Conservation (phyloP, 2,797 vertebrate genomes). For the Propithecus perrieri region DNA sequence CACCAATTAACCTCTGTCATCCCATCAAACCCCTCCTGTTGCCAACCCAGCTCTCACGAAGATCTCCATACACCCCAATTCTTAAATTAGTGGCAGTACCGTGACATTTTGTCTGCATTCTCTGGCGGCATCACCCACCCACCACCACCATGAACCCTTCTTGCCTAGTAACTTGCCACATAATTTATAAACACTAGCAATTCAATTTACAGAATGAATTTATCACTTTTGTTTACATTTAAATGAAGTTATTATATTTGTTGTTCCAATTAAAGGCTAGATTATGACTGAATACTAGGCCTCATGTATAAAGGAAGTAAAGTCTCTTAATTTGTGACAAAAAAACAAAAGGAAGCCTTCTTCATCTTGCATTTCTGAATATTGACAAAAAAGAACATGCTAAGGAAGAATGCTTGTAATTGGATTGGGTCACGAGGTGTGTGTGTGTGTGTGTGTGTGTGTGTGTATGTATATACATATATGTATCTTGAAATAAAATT, state of each 20-base stretch:
- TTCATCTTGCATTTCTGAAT: neutral
- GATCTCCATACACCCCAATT: neutral
- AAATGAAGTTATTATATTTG: neutral
- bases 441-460: no score
- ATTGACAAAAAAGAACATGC: neutral
- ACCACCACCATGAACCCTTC: neutral
- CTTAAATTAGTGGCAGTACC: neutral
- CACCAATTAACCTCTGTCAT: neutral
- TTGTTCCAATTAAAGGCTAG: neutral
- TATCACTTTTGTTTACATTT: neutral
- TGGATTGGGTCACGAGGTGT: neutral
- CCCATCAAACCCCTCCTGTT: neutral
- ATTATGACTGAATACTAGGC: neutral
- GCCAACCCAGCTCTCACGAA: neutral
- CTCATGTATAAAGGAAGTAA: neutral
- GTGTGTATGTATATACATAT: neutral
- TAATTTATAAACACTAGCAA: slow-evolving; percentile 9
- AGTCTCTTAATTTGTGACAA: slow-evolving; percentile 21
- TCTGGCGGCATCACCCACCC: neutral
- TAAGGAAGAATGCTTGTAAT: neutral
- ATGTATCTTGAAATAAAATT: neutral
- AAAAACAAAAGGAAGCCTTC: neutral
- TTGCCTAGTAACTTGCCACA: neutral
- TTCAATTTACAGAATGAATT: slow-evolving; percentile 18
- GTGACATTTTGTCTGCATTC: neutral